phyloP scores from a whole-genome alignment of 2,113 vertebrate genomes.

The Empidonax alnorum region DNA sequence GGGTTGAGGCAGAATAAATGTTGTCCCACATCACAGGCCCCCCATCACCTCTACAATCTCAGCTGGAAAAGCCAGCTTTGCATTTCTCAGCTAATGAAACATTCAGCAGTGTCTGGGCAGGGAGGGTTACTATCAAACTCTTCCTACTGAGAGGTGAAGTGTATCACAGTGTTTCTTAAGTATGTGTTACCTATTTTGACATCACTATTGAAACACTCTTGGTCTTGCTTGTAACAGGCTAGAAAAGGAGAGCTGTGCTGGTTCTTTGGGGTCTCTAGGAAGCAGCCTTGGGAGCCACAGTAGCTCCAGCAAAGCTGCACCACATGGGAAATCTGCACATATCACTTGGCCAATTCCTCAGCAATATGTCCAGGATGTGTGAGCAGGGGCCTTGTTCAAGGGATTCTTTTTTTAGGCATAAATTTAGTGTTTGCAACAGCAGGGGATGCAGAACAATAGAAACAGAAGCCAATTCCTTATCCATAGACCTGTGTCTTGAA shows the following conservation, averaged over 20 bases:
- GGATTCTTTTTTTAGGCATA: background rate
- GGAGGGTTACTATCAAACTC: background rate
- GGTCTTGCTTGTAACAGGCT: background rate
- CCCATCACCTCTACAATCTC: background rate
- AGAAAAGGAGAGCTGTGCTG: background rate
- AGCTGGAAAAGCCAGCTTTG: background rate
- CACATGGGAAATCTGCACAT: background rate
- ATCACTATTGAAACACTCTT: background rate
- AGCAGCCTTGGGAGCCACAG: background rate
- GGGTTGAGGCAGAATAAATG: background rate
- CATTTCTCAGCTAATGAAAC: constrained; percentile 19
- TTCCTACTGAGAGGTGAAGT: background rate
- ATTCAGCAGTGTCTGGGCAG: background rate
- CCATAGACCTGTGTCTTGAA: background rate
- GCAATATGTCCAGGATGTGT: background rate
- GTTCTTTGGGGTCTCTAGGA: background rate
- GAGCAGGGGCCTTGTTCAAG: background rate
- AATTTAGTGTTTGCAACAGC: background rate
- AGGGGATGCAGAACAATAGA: background rate
- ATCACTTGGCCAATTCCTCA: background rate
- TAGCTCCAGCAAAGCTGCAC: background rate
- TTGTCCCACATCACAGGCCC: background rate
- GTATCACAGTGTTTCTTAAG: constrained; percentile 5
- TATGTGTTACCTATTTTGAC: constrained; percentile 18
- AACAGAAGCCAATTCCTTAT: background rate